Percentiles rank a stretch among this genome's conserved stretches.
phyloP scores from a whole-genome alignment of 2,888 invertebrate species.

The Callimorpha dominula region DNA sequence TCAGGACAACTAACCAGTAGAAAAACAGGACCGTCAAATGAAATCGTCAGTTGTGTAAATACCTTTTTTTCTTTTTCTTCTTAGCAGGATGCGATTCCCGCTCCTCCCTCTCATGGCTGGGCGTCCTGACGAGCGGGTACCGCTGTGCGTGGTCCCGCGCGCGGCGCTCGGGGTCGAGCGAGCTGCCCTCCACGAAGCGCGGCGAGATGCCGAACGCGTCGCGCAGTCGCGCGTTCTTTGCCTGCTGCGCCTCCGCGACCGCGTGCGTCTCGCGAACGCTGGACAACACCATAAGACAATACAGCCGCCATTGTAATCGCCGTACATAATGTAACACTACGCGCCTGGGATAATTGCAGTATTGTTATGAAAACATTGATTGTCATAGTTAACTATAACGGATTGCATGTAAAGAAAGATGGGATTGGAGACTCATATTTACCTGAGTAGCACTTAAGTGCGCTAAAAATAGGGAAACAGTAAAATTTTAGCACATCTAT shows the following conservation, averaged over 20 bases:
- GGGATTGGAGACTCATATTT: constrained; percentile 69
- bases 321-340: constrained; percentile 13
- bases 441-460: constrained; percentile 83
- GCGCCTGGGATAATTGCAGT: constrained; percentile 11
- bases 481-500: constrained; percentile 59
- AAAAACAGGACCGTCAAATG: too few relatives aligned
- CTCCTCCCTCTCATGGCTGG: constrained; percentile 88
- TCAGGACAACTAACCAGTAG: too few relatives aligned
- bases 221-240: constrained; percentile 96
- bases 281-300: constrained; percentile 44
- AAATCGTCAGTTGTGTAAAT: constrained; percentile 34
- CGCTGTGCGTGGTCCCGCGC: constrained; percentile 84
- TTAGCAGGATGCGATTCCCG: constrained; percentile 82
- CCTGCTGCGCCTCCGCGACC: constrained; percentile 97
- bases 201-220: constrained; percentile 98
- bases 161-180: constrained; percentile 92
- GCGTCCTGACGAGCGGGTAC: constrained; percentile 92
- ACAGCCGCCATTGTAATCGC: constrained; percentile 7
- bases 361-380: constrained; percentile 17
- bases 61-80: constrained; percentile 92
- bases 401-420: constrained; percentile 7
- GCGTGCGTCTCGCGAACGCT: constrained; percentile 98
- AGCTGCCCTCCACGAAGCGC: constrained; percentile 97
- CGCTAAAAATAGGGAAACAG: constrained; percentile 82
- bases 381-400: constrained; percentile 16